Evolutionary conservation across 1,140 invertebrate genomes (phyloP).

Genomic region (Anastrepha obliqua): DNA sequence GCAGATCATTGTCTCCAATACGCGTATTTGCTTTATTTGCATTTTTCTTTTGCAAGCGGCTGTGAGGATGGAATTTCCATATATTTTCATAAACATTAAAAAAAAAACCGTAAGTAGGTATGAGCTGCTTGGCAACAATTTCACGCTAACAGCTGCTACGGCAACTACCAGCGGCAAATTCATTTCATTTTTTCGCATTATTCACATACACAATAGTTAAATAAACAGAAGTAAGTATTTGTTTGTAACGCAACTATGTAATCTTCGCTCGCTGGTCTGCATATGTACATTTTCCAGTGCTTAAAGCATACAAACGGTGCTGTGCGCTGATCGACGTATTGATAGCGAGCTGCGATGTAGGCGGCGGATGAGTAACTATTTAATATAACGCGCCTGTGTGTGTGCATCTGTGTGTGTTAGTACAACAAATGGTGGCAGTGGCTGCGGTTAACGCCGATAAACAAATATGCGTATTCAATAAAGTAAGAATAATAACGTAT

Average conservation of each 20-base stretch:
- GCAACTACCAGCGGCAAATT: neutral
- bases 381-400: neutral
- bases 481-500: neutral
- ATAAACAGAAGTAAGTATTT: conserved; percentile 4
- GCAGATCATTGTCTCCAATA: neutral
- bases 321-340: neutral
- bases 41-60: no score
- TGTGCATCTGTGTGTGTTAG: neutral
- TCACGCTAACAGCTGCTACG: conserved; percentile 14
- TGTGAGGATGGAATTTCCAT: no score
- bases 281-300: neutral
- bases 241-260: neutral
- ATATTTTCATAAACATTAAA: no score
- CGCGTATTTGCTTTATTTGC: neutral
- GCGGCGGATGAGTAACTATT: conserved; percentile 41
- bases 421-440: neutral
- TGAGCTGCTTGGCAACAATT: conserved; percentile 14
- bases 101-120: no score
- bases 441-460: neutral
- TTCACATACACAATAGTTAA: neutral
- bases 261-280: neutral
- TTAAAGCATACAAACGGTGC: conserved; percentile 24
- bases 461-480: conserved; percentile 26
- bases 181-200: neutral
- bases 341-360: neutral